These are phyloP conservation scores for Cryptocheilus praepositus DNA, from an alignment of 2,888 invertebrate species.

Conservation along the genomic window DNA sequence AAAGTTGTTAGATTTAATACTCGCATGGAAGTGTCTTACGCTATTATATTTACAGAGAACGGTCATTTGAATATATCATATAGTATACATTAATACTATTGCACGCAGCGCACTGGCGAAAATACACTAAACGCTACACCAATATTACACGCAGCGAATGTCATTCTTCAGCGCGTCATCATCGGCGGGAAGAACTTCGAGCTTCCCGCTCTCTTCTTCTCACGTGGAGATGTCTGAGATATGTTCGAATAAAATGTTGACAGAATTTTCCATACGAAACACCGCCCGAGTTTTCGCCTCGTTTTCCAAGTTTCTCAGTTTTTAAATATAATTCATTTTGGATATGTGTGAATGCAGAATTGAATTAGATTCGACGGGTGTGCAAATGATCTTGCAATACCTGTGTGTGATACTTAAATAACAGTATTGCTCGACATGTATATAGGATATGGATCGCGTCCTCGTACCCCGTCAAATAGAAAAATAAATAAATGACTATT, in stretches of 20 bases:
- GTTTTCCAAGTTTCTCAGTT: too few species aligned
- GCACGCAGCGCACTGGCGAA: conserved; percentile 42
- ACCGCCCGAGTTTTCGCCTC: too few species aligned
- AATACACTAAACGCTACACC: conserved; percentile 12
- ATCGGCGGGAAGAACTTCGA: neutral
- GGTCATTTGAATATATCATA: conserved; percentile 59
- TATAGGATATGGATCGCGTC: conserved; percentile 25
- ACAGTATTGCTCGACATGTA: conserved; percentile 37
- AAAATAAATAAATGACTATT: conserved; percentile 71
- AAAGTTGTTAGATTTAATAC: conserved; percentile 32
- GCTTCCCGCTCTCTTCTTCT: neutral
- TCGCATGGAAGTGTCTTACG: conserved; percentile 58
- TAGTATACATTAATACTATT: conserved; percentile 60
- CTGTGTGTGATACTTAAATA: conserved; percentile 25
- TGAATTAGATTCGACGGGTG: conserved; percentile 56
- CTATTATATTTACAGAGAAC: conserved; percentile 67
- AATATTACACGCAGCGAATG: conserved; percentile 1
- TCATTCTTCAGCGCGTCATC: conserved; percentile 14
- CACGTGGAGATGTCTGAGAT: conserved; percentile 38
- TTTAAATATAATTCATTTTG: conserved; percentile 18
- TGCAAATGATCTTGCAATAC: conserved; percentile 29
- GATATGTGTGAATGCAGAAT: conserved; percentile 52
- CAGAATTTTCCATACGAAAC: conserved; percentile 26
- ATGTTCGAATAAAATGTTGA: conserved; percentile 42
- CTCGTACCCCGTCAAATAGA: conserved; percentile 62